Evolutionary conservation across 2,113 vertebrate species (phyloP).

Genomic region (Cardinalis cardinalis): DNA sequence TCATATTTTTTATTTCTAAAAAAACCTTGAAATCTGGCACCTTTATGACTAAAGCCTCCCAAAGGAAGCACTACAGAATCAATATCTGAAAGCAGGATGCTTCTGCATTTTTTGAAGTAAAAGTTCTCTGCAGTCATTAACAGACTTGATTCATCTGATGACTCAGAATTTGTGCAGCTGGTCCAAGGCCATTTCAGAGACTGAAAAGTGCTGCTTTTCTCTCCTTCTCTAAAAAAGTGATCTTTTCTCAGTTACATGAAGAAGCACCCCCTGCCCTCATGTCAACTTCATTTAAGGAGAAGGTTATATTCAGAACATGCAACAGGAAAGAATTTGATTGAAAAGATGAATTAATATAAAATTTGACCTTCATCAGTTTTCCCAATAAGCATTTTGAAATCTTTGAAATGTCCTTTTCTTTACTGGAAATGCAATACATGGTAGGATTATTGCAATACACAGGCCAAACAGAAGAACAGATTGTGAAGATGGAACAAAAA

Average conservation of each 20-base stretch:
- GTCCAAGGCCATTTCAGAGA: neutral
- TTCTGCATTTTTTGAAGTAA: neutral
- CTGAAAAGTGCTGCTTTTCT: neutral
- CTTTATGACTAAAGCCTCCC: neutral
- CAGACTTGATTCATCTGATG: constrained; percentile 13
- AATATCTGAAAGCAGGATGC: neutral
- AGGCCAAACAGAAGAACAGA: neutral
- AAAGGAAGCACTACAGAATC: neutral
- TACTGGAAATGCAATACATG: neutral
- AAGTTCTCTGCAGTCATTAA: neutral
- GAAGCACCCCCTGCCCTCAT: neutral
- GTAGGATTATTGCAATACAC: neutral
- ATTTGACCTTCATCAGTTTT: neutral
- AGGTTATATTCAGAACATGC: neutral
- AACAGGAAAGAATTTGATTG: neutral
- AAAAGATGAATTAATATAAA: neutral
- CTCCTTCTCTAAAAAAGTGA: neutral
- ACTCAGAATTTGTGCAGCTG: constrained; percentile 27
- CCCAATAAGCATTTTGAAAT: neutral
- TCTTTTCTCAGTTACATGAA: neutral
- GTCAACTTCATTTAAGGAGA: neutral
- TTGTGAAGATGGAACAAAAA: accelerated
- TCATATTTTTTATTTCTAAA: neutral
- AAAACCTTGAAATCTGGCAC: neutral
- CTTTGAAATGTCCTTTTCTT: neutral